Evolutionary conservation across 2,113 vertebrate species (phyloP).

Genomic region (Catharus fuscescens): DNA sequence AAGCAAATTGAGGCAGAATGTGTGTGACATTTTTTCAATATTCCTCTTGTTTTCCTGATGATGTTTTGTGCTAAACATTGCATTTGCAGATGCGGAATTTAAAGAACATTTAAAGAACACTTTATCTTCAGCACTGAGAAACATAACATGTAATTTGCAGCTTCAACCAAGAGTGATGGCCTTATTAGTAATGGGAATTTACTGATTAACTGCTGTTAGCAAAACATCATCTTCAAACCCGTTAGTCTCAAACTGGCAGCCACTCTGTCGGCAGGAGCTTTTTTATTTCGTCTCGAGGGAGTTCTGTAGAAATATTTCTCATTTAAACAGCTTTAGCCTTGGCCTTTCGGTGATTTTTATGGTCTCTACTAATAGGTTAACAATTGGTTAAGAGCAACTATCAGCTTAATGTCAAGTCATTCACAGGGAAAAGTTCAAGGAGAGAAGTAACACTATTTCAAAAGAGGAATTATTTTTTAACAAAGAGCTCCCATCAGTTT

Average conservation of each 20-base stretch:
- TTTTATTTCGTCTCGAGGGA: constrained; percentile 52
- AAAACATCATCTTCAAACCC: constrained; percentile 71
- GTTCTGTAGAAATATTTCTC: constrained; percentile 67
- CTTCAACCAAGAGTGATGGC: constrained; percentile 74
- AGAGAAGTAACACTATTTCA: constrained; percentile 66
- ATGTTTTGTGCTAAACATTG: constrained; percentile 52
- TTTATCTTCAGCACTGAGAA: constrained; percentile 62
- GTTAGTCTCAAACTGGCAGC: constrained; percentile 63
- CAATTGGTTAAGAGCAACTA: constrained; percentile 72
- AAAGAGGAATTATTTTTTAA: constrained; percentile 40
- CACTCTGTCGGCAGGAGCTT: constrained; percentile 28
- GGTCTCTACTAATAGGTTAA: constrained; percentile 71
- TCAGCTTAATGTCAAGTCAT: constrained; percentile 60
- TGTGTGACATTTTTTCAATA: constrained; percentile 41
- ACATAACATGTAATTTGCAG: constrained; percentile 67
- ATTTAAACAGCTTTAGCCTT: constrained; percentile 68
- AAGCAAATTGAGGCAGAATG: constrained; percentile 38
- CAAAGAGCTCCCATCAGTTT: constrained; percentile 24
- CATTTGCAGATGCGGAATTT: constrained; percentile 62
- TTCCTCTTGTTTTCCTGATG: constrained; percentile 44
- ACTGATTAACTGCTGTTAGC: constrained; percentile 77
- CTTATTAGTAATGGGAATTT: constrained; percentile 78
- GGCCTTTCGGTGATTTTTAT: constrained; percentile 71
- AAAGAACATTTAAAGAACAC: constrained; percentile 61
- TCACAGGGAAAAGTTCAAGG: constrained; percentile 69